Conservation (phyloP, 2,113 vertebrate genomes). For the Catagonus wagneri region DNA sequence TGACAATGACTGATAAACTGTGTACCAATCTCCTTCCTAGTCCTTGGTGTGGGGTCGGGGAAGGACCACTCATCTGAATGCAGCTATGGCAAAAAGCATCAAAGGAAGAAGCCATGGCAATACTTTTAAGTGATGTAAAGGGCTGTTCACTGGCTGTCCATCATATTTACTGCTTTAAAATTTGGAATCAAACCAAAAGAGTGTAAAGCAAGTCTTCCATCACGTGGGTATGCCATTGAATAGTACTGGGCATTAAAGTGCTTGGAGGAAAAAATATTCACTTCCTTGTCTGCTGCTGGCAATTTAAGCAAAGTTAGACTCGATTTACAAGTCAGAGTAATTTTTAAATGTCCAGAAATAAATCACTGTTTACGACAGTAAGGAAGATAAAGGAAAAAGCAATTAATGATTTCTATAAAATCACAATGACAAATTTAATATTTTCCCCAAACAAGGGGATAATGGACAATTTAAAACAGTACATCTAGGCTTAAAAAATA, state of each 20-base stretch:
- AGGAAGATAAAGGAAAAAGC: background rate
- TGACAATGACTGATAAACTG: background rate
- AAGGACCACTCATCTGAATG: background rate
- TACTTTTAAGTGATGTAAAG: slow-evolving; percentile 13
- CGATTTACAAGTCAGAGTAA: slow-evolving; percentile 41
- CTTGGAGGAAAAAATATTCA: background rate
- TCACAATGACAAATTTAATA: background rate
- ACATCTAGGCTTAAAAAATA: background rate
- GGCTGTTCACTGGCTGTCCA: background rate
- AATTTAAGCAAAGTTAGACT: slow-evolving; percentile 38
- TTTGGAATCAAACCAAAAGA: slow-evolving; percentile 44
- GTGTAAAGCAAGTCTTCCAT: slow-evolving; percentile 27
- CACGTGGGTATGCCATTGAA: background rate
- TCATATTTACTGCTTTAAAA: slow-evolving; percentile 42
- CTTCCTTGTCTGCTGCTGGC: slow-evolving; percentile 52
- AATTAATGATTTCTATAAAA: slow-evolving; percentile 3
- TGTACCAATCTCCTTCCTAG: background rate
- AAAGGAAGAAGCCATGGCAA: background rate
- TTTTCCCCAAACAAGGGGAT: background rate
- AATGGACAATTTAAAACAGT: background rate
- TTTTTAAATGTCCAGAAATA: slow-evolving; percentile 64
- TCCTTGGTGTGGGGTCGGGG: background rate
- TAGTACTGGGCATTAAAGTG: slow-evolving; percentile 53
- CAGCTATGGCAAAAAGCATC: slow-evolving; percentile 4
- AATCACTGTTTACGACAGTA: slow-evolving; percentile 5